These are phyloP conservation scores for Stictocephala bisonia DNA, from an alignment of 2,888 invertebrate genomes.

Conservation along the genomic window DNA sequence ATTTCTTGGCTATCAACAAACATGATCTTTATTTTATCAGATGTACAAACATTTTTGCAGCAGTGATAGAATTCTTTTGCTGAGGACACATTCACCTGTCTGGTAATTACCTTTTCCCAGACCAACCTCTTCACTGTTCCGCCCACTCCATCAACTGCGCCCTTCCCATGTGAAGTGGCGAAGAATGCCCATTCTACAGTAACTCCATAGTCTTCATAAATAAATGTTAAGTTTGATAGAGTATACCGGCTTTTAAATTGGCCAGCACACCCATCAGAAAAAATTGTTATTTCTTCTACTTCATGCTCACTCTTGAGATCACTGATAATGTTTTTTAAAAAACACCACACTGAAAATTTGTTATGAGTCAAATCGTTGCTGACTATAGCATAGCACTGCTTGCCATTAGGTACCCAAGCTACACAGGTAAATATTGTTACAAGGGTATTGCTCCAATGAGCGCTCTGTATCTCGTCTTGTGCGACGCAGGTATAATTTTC, in stretches of 20 bases:
- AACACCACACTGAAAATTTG: slow-evolving; percentile 38
- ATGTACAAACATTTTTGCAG: slow-evolving; percentile 38
- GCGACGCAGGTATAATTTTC: slow-evolving; percentile 37
- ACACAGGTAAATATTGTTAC: slow-evolving; percentile 34
- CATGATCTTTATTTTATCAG: slow-evolving; percentile 38
- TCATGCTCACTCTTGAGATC: slow-evolving; percentile 37
- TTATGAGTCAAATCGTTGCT: slow-evolving; percentile 34
- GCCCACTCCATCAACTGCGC: slow-evolving; percentile 41
- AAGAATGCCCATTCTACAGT: slow-evolving; percentile 39
- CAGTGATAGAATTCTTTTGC: slow-evolving; percentile 38
- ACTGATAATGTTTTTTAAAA: slow-evolving; percentile 34
- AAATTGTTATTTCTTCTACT: slow-evolving; percentile 37
- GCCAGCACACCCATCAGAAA: slow-evolving; percentile 39
- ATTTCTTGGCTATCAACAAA: slow-evolving; percentile 33
- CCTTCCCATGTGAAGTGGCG: slow-evolving; percentile 40
- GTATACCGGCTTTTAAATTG: slow-evolving; percentile 38
- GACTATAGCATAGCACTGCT: slow-evolving; percentile 33
- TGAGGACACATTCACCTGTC: slow-evolving; percentile 40
- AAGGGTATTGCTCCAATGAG: slow-evolving; percentile 39
- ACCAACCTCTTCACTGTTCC: slow-evolving; percentile 40
- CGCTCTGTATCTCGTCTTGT: slow-evolving; percentile 34
- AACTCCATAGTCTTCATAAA: slow-evolving; percentile 41
- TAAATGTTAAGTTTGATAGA: slow-evolving; percentile 30
- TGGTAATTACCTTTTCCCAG: slow-evolving; percentile 34
- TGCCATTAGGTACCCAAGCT: slow-evolving; percentile 32